Conservation (phyloP, 2,888 invertebrate species). For the Philereme transversata region DNA sequence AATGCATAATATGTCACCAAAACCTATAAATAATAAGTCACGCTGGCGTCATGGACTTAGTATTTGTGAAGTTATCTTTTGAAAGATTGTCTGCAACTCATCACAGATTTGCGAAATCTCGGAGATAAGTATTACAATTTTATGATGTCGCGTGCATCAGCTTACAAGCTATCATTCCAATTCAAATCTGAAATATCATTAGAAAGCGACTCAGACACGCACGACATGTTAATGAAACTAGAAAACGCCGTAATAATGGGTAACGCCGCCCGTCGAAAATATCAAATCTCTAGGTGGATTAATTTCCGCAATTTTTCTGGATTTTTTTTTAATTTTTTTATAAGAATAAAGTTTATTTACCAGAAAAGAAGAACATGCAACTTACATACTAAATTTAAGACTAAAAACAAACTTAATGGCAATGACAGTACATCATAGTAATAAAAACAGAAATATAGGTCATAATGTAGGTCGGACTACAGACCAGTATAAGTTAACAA, state of each 20-base stretch:
- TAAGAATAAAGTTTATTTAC: no score
- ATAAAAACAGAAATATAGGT: no score
- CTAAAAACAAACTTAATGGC: no score
- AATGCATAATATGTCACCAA: neutral
- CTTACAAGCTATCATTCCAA: constrained; percentile 19
- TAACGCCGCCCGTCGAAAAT: constrained; percentile 6
- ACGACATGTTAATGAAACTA: constrained; percentile 16
- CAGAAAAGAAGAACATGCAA: no score
- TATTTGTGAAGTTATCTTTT: neutral
- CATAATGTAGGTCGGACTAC: no score
- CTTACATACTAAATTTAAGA: no score
- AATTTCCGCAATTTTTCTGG: neutral
- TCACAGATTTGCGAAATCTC: constrained; percentile 6
- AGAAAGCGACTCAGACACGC: constrained; percentile 27
- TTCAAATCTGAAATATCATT: constrained; percentile 26
- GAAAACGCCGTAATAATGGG: neutral
- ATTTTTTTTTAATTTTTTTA: no score
- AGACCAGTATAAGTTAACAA: no score
- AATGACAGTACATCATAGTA: no score
- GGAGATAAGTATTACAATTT: constrained; percentile 1
- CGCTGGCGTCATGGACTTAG: neutral
- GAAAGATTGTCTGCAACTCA: neutral
- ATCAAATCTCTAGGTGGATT: neutral
- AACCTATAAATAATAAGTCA: neutral
- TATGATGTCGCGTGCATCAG: constrained; percentile 20